These are phyloP conservation scores for Geranospiza caerulescens DNA, from an alignment of 2,797 vertebrate genomes.

Conservation along the genomic window DNA sequence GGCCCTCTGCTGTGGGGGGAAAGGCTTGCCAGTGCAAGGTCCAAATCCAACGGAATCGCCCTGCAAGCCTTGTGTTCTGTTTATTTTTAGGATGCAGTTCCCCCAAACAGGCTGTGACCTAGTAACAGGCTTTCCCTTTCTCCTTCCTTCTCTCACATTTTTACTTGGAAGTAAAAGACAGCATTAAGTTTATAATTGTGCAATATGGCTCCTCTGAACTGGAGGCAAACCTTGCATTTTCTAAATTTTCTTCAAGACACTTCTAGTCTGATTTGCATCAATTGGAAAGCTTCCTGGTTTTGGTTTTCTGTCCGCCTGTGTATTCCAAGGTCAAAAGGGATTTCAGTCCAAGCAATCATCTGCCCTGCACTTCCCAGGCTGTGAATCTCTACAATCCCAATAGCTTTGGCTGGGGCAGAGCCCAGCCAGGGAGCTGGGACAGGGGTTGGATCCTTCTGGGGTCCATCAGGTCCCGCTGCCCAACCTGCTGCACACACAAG, in stretches of 20 bases:
- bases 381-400: not conserved
- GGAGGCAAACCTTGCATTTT: not conserved
- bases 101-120: not conserved
- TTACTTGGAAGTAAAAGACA: not conserved
- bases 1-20: accelerated
- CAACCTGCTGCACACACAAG: accelerated
- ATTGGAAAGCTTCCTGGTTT: not conserved
- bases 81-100: not conserved
- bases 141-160: not conserved
- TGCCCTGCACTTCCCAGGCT: not conserved
- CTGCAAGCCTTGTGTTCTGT: not conserved
- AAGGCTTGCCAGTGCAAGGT: too few relatives aligned
- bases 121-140: not conserved
- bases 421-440: accelerated
- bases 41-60: not conserved
- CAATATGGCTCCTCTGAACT: not conserved
- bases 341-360: not conserved
- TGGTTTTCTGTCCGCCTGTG: not conserved
- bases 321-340: not conserved
- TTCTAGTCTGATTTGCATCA: not conserved
- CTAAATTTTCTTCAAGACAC: not conserved
- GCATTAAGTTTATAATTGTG: not conserved
- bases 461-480: not conserved
- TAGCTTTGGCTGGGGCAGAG: not conserved
- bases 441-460: not conserved